phyloP scores from a whole-genome alignment of 2,797 vertebrate genomes.

The Bovichtus variegatus region DNA sequence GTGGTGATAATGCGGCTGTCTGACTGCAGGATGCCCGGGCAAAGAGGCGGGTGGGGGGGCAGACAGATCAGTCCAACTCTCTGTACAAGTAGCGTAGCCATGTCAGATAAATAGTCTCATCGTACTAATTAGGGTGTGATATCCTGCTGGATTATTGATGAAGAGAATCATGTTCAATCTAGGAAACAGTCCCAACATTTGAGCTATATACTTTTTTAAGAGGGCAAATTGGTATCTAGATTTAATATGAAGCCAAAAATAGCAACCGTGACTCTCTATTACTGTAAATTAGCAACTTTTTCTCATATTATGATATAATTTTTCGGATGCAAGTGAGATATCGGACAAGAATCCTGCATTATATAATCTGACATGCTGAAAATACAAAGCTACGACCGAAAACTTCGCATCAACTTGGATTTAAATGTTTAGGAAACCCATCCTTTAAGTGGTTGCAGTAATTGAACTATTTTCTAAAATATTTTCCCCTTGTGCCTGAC shows the following conservation, averaged over 20 bases:
- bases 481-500: constrained; percentile 22
- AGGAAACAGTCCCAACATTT: constrained; percentile 32
- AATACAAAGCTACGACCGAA: neutral
- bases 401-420: neutral
- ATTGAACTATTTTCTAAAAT: constrained; percentile 17
- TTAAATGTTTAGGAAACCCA: constrained; percentile 12
- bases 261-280: constrained; percentile 16
- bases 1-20: constrained; percentile 36
- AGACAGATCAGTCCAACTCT: constrained; percentile 47
- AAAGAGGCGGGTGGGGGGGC: neutral
- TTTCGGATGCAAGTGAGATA: neutral
- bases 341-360: neutral
- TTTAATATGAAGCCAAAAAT: constrained; percentile 38
- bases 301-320: neutral
- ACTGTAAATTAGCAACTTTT: constrained; percentile 23
- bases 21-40: constrained; percentile 38
- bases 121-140: constrained; percentile 63
- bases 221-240: constrained; percentile 41
- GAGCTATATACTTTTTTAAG: constrained; percentile 35
- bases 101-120: constrained; percentile 69
- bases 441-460: neutral
- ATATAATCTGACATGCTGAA: neutral
- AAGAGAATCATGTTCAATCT: constrained; percentile 67
- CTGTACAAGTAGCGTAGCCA: constrained; percentile 40
- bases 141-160: constrained; percentile 77